Percentiles rank a stretch among this genome's conserved stretches.
phyloP scores from a whole-genome alignment of 2,797 vertebrate genomes.

The Podargus strigoides region DNA sequence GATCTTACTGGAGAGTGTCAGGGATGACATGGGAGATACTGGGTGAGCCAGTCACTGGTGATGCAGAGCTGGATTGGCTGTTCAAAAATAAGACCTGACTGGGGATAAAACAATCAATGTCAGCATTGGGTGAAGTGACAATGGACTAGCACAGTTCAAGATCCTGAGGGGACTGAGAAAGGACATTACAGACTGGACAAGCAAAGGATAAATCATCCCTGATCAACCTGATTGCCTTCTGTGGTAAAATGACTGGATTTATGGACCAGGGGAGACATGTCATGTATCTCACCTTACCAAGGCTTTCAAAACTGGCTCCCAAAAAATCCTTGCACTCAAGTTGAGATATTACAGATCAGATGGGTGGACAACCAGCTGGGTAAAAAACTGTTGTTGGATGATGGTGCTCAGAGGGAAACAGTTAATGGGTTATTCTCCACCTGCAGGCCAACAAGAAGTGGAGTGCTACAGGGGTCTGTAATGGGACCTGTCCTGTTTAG shows the following conservation, averaged over 20 bases:
- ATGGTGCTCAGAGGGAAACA: not conserved
- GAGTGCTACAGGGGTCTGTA: not conserved
- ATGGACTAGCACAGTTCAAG: not conserved
- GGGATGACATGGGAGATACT: not conserved
- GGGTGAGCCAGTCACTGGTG: not conserved
- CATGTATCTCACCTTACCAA: not conserved
- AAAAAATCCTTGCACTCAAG: not conserved
- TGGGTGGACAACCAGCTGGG: not conserved
- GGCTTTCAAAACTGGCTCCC: not conserved
- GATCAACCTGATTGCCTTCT: not conserved
- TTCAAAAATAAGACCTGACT: not conserved
- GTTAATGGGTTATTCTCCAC: not conserved
- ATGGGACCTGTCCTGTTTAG: not conserved
- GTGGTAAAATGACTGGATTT: not conserved
- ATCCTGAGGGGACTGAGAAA: not conserved
- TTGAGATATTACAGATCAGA: not conserved
- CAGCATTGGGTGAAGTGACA: not conserved
- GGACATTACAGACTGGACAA: not conserved
- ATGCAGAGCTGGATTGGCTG: not conserved
- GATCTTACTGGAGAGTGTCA: not conserved
- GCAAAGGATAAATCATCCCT: not conserved
- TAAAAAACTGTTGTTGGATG: not conserved
- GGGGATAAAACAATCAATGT: not conserved
- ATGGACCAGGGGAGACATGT: not conserved
- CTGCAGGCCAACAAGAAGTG: not conserved